A percentile compares a stretch with the other conserved stretches of the same genome.
These are phyloP conservation scores for Megastigmus dorsalis DNA, from an alignment of 2,888 invertebrate species.

Conservation along the genomic window DNA sequence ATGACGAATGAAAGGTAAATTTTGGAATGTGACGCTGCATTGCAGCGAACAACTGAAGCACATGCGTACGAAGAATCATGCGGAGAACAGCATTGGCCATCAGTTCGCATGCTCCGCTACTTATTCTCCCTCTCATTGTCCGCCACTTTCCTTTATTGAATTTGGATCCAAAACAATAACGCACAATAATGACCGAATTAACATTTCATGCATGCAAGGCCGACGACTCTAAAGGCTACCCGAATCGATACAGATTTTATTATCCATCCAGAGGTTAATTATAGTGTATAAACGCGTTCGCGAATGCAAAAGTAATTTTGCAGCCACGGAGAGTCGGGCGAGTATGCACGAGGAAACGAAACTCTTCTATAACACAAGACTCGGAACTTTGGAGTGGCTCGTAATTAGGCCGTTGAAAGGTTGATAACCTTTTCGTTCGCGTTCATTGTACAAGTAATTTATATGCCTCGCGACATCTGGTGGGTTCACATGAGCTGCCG, in stretches of 20 bases:
- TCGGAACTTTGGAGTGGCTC: constrained; percentile 33
- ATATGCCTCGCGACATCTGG: constrained; percentile 44
- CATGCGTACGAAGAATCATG: too few relatives aligned
- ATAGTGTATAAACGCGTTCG: too few relatives aligned
- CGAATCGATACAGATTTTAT: neutral
- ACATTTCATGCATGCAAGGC: neutral
- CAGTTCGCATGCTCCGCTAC: too few relatives aligned
- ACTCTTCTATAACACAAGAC: neutral
- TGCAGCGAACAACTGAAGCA: too few relatives aligned
- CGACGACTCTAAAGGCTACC: neutral
- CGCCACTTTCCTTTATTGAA: neutral
- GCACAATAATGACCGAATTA: constrained; percentile 21
- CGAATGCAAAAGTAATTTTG: neutral
- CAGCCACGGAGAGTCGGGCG: too few relatives aligned
- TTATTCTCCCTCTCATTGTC: too few relatives aligned
- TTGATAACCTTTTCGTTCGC: constrained; percentile 40
- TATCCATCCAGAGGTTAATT: constrained; percentile 1
- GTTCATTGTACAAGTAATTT: constrained; percentile 19
- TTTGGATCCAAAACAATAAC: constrained; percentile 1
- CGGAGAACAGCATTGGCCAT: too few relatives aligned
- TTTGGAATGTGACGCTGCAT: too few relatives aligned
- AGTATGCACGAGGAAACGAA: constrained; percentile 20
- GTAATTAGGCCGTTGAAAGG: constrained; percentile 44
- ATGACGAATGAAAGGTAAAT: too few relatives aligned
- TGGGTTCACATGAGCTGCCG: constrained; percentile 1